Evolutionary conservation across 2,888 invertebrate species (phyloP), one percentile per base, ranked within the genome.

Genomic region (Amblyteles armatorius): DNA sequence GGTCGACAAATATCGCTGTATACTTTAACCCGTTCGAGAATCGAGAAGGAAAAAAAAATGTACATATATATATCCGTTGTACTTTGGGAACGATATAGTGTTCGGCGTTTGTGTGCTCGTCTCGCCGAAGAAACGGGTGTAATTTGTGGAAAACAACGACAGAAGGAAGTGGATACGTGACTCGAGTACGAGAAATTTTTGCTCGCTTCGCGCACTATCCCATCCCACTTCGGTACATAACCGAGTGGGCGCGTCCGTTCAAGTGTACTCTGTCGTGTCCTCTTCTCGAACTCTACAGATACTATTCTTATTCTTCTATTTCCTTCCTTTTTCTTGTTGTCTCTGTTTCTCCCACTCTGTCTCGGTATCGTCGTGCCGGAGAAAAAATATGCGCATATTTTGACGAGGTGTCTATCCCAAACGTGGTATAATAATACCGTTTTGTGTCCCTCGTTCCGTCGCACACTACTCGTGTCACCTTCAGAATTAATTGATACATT

Each of bases 91-190:
- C 0, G 44, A 69, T 57, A 69, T 65, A 73, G 40, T 29, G 55
- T 22, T 68, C 68, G 29, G 68, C 48, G 36, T 65, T 26, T 16
- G 63, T 13, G 22, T 48, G 65, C 65, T 82, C 57, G 33, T 73
- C 29, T 69, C 55, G 63, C n/a, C 29, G n/a, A 68, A 55, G 76
- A 77, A 71, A n/a, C 63, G 72, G 48, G 60, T 73, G 77, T 68
- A 80, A 80, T 82, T 79, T 79, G 85, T 76, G 76, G 71, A 76
- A 85, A 85, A 85, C 79, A 82, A 76, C 57, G 84, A 67, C 79
- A 79, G 72, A 60, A 50, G 71, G 82, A 79, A 82, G 76, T 55
- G 68, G 16, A 44, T 72, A 85, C 85, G 82, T 82, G 82, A 82
- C 76, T 67, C 36, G 82, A 60, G 50, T 85, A 60, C 65, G 22